phyloP scores from a whole-genome alignment of 2,797 vertebrate species.

The Adelosebastes latens region DNA sequence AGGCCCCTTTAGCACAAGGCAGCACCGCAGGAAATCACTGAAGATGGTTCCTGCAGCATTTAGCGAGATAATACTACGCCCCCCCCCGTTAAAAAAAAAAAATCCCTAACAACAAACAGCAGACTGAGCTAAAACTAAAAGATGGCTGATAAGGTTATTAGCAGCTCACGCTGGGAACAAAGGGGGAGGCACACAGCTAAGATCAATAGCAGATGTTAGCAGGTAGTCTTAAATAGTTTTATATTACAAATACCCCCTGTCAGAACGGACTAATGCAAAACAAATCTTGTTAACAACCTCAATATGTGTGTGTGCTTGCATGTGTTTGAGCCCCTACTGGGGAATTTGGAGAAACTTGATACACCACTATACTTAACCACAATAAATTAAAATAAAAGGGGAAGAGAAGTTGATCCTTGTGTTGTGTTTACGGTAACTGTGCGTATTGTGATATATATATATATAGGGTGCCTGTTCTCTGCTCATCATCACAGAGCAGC shows the following conservation, averaged over 20 bases:
- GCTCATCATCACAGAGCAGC: constrained; percentile 58
- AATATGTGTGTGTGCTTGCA: constrained; percentile 23
- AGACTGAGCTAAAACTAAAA: constrained; percentile 89
- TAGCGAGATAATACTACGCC: constrained; percentile 83
- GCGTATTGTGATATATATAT: not conserved
- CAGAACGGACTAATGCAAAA: constrained; percentile 78
- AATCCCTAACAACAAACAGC: constrained; percentile 81
- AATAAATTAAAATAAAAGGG: constrained; percentile 26
- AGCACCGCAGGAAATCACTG: constrained; percentile 87
- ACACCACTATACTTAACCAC: not conserved
- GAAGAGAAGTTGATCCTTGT: constrained; percentile 16
- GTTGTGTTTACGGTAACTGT: not conserved
- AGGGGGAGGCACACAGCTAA: constrained; percentile 79
- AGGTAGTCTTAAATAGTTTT: constrained; percentile 84
- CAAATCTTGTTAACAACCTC: constrained; percentile 77
- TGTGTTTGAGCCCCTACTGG: constrained; percentile 30
- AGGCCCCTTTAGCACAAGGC: constrained; percentile 81
- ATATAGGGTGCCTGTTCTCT: not conserved
- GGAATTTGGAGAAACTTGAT: constrained; percentile 31
- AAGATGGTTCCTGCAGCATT: constrained; percentile 82
- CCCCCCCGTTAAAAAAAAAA: constrained; percentile 19
- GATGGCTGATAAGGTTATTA: constrained; percentile 89
- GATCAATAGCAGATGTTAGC: constrained; percentile 87
- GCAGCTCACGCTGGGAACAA: constrained; percentile 84
- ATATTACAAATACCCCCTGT: constrained; percentile 77